A percentile compares a stretch with the other conserved stretches of the same genome.
Evolutionary conservation across 2,113 vertebrate genomes (phyloP).

Genomic region (Pteruthius melanotis): DNA sequence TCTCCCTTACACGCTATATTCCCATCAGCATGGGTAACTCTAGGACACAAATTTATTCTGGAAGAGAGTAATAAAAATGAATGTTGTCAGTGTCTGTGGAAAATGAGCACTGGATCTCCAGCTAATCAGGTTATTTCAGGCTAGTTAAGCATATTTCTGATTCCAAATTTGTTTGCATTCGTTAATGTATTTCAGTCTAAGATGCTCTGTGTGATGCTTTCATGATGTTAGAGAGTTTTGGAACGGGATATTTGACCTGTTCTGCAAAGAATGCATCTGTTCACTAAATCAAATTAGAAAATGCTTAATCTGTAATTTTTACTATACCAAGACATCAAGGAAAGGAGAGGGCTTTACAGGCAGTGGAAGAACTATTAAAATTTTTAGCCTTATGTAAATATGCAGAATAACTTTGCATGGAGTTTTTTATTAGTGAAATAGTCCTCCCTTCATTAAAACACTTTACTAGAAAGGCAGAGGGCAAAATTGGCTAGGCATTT

Average conservation of each 20-base stretch:
- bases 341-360: not conserved
- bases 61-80: not conserved
- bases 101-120: not conserved
- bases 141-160: not conserved
- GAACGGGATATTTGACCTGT: not conserved
- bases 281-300: not conserved
- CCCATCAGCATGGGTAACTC: not conserved
- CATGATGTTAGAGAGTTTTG: not conserved
- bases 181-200: not conserved
- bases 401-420: not conserved
- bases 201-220: not conserved
- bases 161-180: conserved; percentile 6
- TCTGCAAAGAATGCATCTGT: not conserved
- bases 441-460: not conserved
- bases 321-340: not conserved
- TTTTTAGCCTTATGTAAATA: not conserved
- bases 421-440: not conserved
- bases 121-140: not conserved
- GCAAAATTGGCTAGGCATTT: conserved; percentile 1
- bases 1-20: not conserved
- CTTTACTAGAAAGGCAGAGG: not conserved
- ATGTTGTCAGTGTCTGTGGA: not conserved
- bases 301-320: not conserved
- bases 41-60: not conserved
- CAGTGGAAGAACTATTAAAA: not conserved